Evolutionary conservation across 2,888 invertebrate genomes (phyloP).

Genomic region (Nomada lathburiana): DNA sequence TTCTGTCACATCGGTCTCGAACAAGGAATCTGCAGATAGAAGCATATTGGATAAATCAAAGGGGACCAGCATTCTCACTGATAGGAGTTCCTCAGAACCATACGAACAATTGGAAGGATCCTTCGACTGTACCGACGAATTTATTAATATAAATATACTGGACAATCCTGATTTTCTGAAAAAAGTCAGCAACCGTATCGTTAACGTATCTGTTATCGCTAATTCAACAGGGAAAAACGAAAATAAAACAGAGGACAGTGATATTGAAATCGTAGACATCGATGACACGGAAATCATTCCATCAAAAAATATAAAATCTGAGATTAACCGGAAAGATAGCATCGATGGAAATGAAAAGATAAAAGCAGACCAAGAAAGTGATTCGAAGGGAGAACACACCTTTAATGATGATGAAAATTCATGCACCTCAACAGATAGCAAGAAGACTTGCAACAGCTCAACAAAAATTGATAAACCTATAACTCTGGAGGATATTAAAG

Average conservation of each 20-base stretch:
- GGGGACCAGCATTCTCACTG: neutral
- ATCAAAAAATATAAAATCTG: slow-evolving; percentile 22
- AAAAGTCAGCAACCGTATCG: slow-evolving; percentile 24
- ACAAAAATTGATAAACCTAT: slow-evolving; percentile 59
- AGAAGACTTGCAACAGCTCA: neutral
- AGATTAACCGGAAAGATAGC: slow-evolving; percentile 13
- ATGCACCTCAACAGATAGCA: neutral
- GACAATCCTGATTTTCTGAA: slow-evolving; percentile 76
- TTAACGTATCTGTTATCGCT: neutral
- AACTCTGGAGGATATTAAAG: slow-evolving; percentile 79
- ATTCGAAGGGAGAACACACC: slow-evolving; percentile 27
- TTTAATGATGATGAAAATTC: slow-evolving; percentile 58
- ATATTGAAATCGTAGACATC: slow-evolving; percentile 78
- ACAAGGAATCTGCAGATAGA: neutral
- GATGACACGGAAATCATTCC: slow-evolving; percentile 23
- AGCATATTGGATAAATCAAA: slow-evolving; percentile 5
- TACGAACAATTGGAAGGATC: slow-evolving; percentile 39
- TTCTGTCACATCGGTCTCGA: neutral
- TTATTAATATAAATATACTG: slow-evolving; percentile 76
- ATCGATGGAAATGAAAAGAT: neutral
- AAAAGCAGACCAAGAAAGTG: slow-evolving; percentile 10
- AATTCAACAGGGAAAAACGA: neutral
- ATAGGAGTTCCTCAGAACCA: slow-evolving; percentile 57
- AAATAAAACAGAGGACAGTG: slow-evolving; percentile 77
- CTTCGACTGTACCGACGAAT: slow-evolving; percentile 71